Evolutionary conservation across 2,888 invertebrate species (phyloP), one percentile per base, ranked within the genome.

Genomic region (Napeogenes sylphis): DNA sequence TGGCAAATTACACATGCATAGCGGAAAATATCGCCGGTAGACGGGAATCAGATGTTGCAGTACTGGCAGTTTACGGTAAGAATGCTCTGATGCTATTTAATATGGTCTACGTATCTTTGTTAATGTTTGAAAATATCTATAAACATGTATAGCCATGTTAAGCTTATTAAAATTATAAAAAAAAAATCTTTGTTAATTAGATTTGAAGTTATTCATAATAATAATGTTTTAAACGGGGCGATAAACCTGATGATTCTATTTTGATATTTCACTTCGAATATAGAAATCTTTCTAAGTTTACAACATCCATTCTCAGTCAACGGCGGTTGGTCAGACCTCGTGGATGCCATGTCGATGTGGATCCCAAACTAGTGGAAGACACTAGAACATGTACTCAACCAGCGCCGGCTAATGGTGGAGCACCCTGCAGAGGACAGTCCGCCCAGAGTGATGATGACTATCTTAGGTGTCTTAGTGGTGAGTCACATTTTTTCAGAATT

Each of bases 1-100:
- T 96, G 84, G 98, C 97, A 58, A 98, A 98, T 92, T 98, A 98
- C 87, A 97, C 97, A 33, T 98, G 98, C 81, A 94, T 97, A 30
- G 98, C 98, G 2, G 96, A 97, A 84, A 98, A 98, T 85, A 94
- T 97, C 67, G 98, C 97, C 3, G 96, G 95, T 4, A 94, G 94
- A 67, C 91, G 98, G 58, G 92, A 94, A 75, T 96, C 96, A 57
- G 95, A 96, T 66, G 93, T 96, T 2, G 98, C 97, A 32, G 93
- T 94, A 67, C 92, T 98, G 75, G 96, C 96, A 69, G 96, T 98
- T 66, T 97, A 95, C 83, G 97, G 98, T 98, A 92, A 93, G 95
- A 30, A 51, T 30, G 5, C 10, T 30, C 8, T 51, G 21, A 30
- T 51, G 4, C 21, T 30, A 10, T 12, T 42, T 42, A 42, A 3